A percentile compares a stretch with the other conserved stretches of the same genome.
phyloP scores from a whole-genome alignment of 2,797 vertebrate species.

The Malacoraja senta region DNA sequence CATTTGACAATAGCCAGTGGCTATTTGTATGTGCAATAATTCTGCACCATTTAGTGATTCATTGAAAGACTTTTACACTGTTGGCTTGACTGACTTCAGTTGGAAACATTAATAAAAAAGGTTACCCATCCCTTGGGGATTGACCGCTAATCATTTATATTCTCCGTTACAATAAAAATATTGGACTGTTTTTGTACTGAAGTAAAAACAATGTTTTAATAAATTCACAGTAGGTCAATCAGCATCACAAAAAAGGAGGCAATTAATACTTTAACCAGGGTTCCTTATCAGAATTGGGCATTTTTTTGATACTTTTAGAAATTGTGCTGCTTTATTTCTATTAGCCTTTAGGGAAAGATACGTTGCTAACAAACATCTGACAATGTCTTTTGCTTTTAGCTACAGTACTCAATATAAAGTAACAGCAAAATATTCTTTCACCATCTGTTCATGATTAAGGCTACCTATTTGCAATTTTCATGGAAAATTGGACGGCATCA shows the following conservation, averaged over 20 bases:
- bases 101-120: background rate
- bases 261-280: background rate
- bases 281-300: background rate
- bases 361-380: too few relatives aligned
- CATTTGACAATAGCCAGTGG: background rate
- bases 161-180: slow-evolving; percentile 6
- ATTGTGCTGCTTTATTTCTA: background rate
- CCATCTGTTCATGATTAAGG: background rate
- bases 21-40: background rate
- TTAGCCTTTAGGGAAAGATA: background rate
- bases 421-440: background rate
- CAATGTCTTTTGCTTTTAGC: background rate
- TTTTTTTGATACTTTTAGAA: slow-evolving; percentile 2
- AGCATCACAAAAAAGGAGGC: background rate
- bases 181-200: background rate
- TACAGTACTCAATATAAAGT: background rate
- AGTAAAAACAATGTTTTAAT: background rate
- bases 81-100: background rate
- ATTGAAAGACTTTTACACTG: background rate
- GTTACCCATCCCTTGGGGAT: background rate
- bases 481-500: background rate
- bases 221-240: background rate
- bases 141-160: background rate
- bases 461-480: background rate
- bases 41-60: background rate